Conservation (phyloP, 2,797 vertebrate species). For the Melopsittacus undulatus region DNA sequence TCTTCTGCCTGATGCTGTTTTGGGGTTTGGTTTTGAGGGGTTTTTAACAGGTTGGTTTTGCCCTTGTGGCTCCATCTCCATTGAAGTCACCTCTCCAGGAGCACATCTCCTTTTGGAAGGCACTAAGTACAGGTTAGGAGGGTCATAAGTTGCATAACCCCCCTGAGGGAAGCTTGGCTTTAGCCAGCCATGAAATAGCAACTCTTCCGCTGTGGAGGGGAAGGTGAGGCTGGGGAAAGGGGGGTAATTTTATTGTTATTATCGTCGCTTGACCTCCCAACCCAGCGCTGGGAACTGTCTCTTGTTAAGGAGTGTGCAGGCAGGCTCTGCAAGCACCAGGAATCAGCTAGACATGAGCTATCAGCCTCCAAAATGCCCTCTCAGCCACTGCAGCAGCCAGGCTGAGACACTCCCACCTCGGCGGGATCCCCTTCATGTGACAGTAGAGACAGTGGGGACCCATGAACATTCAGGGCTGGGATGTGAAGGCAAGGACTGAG, state of each 20-base stretch:
- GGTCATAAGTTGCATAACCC: conserved; percentile 88
- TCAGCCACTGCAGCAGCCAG: accelerated
- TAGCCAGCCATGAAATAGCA: conserved; percentile 83
- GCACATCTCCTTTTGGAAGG: conserved; percentile 83
- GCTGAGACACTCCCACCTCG: background rate
- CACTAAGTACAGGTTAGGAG: conserved; percentile 85
- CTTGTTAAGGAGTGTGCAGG: background rate
- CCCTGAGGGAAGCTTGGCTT: conserved; percentile 82
- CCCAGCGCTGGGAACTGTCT: background rate
- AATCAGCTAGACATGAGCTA: background rate
- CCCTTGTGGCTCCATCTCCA: conserved; percentile 74
- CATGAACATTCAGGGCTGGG: background rate
- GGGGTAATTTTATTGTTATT: conserved; percentile 58
- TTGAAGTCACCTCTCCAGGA: conserved; percentile 78
- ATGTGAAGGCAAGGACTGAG: accelerated
- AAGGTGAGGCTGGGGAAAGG: background rate
- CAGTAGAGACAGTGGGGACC: accelerated
- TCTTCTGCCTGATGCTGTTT: conserved; percentile 10
- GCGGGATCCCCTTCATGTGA: accelerated
- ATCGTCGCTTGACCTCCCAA: conserved; percentile 12
- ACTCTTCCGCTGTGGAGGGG: conserved; percentile 40
- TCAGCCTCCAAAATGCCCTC: background rate
- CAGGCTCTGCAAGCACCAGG: background rate
- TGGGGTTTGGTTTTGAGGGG: background rate
- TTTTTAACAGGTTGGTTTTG: conserved; percentile 55